Conservation (phyloP, 2,888 invertebrate species). For the Tachina fera region DNA sequence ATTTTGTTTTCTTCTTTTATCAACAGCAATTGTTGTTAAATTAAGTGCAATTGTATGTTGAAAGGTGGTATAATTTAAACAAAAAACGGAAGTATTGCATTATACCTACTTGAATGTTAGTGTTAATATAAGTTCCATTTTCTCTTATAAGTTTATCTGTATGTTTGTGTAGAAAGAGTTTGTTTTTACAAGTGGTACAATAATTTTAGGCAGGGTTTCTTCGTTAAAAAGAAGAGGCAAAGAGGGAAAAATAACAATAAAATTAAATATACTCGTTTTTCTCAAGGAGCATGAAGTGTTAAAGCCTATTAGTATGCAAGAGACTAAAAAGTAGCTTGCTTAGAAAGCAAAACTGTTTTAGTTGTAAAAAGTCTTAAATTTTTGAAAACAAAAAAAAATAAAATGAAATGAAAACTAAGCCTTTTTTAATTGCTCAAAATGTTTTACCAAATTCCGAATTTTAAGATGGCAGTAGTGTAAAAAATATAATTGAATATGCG, state of each 20-base stretch:
- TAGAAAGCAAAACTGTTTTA: too few species aligned
- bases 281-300: conserved; percentile 4
- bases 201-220: conserved; percentile 24
- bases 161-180: conserved; percentile 22
- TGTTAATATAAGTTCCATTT: background rate
- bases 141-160: background rate
- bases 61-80: conserved; percentile 66
- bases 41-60: conserved; percentile 68
- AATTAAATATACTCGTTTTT: conserved; percentile 12
- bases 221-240: conserved; percentile 20
- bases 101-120: conserved; percentile 25
- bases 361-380: too few species aligned
- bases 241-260: background rate
- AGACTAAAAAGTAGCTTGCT: background rate
- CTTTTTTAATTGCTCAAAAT: too few species aligned
- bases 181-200: conserved; percentile 34
- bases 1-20: conserved; percentile 26
- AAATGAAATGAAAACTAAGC: background rate
- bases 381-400: too few species aligned
- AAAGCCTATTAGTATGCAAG: conserved; percentile 22
- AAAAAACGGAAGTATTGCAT: conserved; percentile 62
- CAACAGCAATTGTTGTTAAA: conserved; percentile 59
- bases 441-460: too few species aligned
- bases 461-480: too few species aligned
- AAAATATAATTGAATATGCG: too few species aligned